Conservation (phyloP, 2,888 invertebrate species). For the Odontomyia ornata region DNA sequence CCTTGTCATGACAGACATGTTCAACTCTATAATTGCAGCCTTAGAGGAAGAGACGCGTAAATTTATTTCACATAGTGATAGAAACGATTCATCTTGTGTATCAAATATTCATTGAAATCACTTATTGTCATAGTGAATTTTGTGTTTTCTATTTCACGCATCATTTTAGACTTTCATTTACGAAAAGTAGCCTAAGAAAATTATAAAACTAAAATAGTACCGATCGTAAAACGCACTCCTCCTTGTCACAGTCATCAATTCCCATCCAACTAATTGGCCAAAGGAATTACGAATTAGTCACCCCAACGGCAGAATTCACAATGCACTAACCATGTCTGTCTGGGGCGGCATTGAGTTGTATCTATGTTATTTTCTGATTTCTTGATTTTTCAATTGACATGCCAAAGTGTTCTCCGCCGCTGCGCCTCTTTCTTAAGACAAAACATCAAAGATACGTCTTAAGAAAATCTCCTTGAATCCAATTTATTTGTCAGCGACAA, state of each 20-base stretch:
- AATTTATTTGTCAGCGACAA: conserved; percentile 9
- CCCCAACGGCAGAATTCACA: not conserved
- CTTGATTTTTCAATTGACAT: no score
- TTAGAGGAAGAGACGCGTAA: no score
- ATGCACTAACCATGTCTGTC: not conserved
- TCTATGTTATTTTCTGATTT: not conserved
- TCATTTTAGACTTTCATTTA: no score
- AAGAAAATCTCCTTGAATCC: not conserved
- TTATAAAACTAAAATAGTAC: no score
- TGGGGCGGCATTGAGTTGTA: not conserved
- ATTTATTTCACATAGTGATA: no score
- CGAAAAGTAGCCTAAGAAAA: no score
- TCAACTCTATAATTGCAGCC: no score
- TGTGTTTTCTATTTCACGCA: no score
- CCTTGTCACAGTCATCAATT: not conserved
- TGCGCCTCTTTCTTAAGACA: conserved; percentile 2
- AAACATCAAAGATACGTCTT: not conserved
- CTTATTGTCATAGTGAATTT: no score
- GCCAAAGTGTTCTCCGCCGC: not conserved
- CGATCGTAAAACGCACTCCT: not conserved
- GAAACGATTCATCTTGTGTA: no score
- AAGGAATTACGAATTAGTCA: not conserved
- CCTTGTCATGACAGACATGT: no score
- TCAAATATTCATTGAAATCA: no score
- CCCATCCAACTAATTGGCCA: not conserved